phyloP scores from a whole-genome alignment of 2,797 vertebrate genomes.

The Ciconia nigra region DNA sequence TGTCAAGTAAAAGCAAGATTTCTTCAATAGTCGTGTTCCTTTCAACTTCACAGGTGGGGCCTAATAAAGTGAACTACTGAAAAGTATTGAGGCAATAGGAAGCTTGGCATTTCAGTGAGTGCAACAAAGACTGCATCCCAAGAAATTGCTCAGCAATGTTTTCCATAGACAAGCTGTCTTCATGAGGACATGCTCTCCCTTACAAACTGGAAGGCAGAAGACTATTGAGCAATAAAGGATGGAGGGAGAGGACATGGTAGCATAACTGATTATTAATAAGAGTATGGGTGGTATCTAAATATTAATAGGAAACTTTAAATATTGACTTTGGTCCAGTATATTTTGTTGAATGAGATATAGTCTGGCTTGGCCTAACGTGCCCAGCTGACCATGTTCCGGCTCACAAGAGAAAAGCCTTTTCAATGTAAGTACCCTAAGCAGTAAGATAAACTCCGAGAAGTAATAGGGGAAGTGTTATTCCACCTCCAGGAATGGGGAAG shows the following conservation, averaged over 20 bases:
- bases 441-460: background rate
- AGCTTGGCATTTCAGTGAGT: background rate
- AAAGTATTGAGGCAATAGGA: background rate
- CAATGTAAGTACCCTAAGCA: background rate
- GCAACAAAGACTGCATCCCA: background rate
- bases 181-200: background rate
- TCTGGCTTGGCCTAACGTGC: background rate
- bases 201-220: background rate
- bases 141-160: background rate
- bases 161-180: background rate
- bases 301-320: background rate
- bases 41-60: constrained; percentile 2
- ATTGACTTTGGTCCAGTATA: background rate
- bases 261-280: background rate
- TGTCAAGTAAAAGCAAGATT: constrained; percentile 51
- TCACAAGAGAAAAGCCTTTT: background rate
- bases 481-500: background rate
- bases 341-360: background rate
- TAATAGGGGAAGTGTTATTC: background rate
- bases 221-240: background rate
- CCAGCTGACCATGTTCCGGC: background rate
- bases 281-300: background rate
- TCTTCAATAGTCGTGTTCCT: constrained; percentile 2
- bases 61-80: constrained; percentile 57
- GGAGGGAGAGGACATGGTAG: background rate